Conservation (phyloP, 2,113 vertebrate species). For the Thinocorus orbignyianus region DNA sequence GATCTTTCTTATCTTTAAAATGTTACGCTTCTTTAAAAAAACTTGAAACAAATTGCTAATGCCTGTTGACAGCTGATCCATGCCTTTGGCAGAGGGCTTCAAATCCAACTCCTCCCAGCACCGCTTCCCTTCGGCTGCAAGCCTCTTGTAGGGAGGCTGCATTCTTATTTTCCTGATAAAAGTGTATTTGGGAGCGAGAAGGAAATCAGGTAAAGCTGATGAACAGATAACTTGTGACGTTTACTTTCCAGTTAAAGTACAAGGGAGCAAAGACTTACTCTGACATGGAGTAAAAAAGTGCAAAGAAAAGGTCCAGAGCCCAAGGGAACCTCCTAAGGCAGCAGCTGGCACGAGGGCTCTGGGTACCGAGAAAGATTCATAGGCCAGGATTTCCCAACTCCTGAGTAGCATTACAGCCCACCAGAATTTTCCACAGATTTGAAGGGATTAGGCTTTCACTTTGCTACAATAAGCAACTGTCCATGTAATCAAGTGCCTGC, state of each 20-base stretch:
- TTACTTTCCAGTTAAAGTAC: background rate
- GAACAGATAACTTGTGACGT: background rate
- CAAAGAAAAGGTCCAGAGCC: background rate
- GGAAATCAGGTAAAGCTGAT: background rate
- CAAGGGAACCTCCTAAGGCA: background rate
- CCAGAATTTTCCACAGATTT: background rate
- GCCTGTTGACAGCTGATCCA: background rate
- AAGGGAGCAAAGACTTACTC: background rate
- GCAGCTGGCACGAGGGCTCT: background rate
- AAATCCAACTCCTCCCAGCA: background rate
- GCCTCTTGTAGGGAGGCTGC: background rate
- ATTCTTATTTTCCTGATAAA: background rate
- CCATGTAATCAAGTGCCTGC: background rate
- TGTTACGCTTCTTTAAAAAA: background rate
- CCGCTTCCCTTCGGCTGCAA: background rate
- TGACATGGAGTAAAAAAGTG: background rate
- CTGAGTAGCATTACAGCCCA: background rate
- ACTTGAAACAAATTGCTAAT: background rate
- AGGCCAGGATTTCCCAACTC: background rate
- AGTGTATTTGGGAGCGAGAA: background rate
- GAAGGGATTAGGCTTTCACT: background rate
- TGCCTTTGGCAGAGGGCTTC: background rate
- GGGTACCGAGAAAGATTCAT: accelerated
- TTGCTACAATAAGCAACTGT: background rate
- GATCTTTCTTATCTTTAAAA: background rate